A percentile compares a stretch with the other conserved stretches of the same genome.
Evolutionary conservation across 92 coral and sea anemone species (phyloP).

Genomic region (Virgularia gustaviana): DNA sequence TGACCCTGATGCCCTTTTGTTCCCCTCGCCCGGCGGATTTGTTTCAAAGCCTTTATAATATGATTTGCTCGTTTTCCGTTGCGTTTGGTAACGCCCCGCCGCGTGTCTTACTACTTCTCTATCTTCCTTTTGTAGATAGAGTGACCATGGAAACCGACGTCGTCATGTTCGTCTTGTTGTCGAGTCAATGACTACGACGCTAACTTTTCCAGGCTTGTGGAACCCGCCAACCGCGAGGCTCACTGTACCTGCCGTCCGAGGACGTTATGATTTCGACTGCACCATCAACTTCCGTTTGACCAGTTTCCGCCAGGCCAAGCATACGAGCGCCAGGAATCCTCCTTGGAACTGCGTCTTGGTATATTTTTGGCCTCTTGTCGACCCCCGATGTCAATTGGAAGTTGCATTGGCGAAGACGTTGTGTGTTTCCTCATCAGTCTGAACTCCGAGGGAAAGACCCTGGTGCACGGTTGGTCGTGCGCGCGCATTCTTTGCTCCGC

Average conservation of each 20-base stretch:
- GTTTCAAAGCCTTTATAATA: conserved; percentile 37
- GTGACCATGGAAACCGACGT: conserved; percentile 10
- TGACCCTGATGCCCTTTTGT: conserved; percentile 3
- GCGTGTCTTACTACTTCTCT: no score
- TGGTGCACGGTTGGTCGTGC: background rate
- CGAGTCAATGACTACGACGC: conserved; percentile 19
- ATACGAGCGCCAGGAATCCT: conserved; percentile 41
- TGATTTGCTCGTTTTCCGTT: conserved; percentile 59
- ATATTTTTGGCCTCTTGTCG: conserved; percentile 27
- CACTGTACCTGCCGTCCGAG: background rate
- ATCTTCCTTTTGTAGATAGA: background rate
- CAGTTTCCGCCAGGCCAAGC: conserved; percentile 5
- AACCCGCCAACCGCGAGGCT: background rate
- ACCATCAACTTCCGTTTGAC: background rate
- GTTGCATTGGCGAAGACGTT: no score
- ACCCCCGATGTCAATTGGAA: conserved; percentile 20
- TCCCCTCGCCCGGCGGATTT: conserved; percentile 36
- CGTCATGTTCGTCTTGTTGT: conserved; percentile 3
- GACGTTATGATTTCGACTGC: background rate
- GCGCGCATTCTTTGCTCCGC: background rate
- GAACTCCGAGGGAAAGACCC: conserved; percentile 14
- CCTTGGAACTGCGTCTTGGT: conserved; percentile 32
- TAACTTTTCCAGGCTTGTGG: conserved; percentile 12
- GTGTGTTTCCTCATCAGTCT: no score
- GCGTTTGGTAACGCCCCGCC: conserved; percentile 17